Base-by-base conservation (phyloP, 2,888 invertebrate species). In the Adineta ricciae region DNA sequence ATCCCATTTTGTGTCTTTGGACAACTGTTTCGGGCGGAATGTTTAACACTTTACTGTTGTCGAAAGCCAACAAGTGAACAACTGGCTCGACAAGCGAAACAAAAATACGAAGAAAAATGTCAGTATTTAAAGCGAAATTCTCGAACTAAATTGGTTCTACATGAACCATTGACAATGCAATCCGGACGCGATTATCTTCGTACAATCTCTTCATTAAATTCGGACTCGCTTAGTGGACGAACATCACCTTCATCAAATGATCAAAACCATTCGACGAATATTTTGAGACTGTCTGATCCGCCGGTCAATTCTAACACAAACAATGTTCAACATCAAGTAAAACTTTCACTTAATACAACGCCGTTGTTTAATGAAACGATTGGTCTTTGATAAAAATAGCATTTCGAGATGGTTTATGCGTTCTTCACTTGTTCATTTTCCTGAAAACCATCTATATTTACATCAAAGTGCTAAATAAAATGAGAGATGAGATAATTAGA, bases 1-100 rank as follows among this genome's bases (percentile, higher is more conserved):
- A 78, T 78, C 24, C 78, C 78, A 78, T 78, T 32, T 78, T 78
- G 78, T 41, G 41, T 78, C 4, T 78, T 78, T 78, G 78, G 78
- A n/a, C 24, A 38, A 78, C n/a, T 78, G 41, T 78, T 78, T 78
- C 78, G 78, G 38, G 41, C 8, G 9, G 41, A 78, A 78, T 78
- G 78, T 78, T 24, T 78, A 78, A 41, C 24, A 1, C 24, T 78
- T 38, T 78, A 78, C n/a, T 78, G 78, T 78, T 78, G 78, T 78
- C 41, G 78, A 36, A 64, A 64, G 7, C 64, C 32, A 64, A 64
- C 64, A 32, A 64, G 64, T 36, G 64, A 32, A 64, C 64, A 64
- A 32, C 32, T 64, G 32, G 64, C 19, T 4, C 14, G 11, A 19
- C 32, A 64, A 32, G 64, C 64, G 1, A 64, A 64, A 64, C 0